Conservation (phyloP, 2,888 invertebrate genomes). For the Tetanocera ferruginea region DNA sequence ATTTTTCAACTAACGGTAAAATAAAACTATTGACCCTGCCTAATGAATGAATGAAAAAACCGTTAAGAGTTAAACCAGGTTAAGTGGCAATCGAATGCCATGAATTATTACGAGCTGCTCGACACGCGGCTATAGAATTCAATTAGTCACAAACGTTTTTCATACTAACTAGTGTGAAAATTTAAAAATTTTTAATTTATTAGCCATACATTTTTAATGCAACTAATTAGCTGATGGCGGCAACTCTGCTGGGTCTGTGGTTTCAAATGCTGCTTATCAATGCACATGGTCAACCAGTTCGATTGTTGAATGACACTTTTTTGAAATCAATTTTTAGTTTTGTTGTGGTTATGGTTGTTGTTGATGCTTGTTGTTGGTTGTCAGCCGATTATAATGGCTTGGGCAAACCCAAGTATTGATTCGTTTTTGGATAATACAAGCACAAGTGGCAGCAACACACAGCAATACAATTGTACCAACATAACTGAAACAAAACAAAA, state of each 20-base stretch:
- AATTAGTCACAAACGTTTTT: no score
- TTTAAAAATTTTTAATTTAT: not conserved
- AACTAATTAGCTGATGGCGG: not conserved
- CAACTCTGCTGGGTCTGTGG: not conserved
- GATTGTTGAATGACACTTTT: not conserved
- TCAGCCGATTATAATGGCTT: not conserved
- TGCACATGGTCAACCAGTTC: constrained; percentile 9
- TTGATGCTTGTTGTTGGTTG: not conserved
- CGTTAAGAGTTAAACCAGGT: no score
- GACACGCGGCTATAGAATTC: no score
- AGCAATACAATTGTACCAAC: no score
- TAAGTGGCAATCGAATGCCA: no score
- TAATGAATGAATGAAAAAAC: no score
- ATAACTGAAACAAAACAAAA: not conserved
- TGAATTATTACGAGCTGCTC: no score
- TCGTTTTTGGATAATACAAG: not conserved
- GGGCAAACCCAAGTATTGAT: not conserved
- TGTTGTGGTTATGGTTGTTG: not conserved
- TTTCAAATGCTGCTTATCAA: not conserved
- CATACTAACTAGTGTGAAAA: no score
- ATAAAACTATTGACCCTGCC: no score
- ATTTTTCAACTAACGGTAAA: no score
- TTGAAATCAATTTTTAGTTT: not conserved
- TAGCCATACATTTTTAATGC: constrained; percentile 4
- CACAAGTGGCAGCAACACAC: not conserved